phyloP scores from a whole-genome alignment of 2,113 vertebrate genomes.

The Caretta caretta region DNA sequence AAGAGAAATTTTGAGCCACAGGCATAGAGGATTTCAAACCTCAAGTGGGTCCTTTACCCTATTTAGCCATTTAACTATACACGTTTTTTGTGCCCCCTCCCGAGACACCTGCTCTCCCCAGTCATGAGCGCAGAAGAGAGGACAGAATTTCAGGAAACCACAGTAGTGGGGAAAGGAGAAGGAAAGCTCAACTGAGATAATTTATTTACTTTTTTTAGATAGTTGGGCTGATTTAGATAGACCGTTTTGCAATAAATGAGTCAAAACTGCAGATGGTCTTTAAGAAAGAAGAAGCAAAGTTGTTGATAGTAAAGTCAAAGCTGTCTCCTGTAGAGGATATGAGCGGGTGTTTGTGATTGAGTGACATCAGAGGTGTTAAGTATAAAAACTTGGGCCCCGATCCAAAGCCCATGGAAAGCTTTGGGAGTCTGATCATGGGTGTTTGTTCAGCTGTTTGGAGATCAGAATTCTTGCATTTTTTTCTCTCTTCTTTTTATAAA shows the following conservation, averaged over 20 bases:
- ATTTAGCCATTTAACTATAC: background rate
- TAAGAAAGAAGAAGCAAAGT: constrained; percentile 44
- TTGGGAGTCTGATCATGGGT: background rate
- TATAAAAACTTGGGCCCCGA: background rate
- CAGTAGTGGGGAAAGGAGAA: background rate
- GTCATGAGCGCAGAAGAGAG: background rate
- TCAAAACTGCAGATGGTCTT: constrained; percentile 27
- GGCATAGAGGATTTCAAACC: background rate
- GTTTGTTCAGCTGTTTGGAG: background rate
- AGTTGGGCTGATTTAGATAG: background rate
- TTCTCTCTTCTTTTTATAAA: background rate
- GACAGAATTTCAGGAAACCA: background rate
- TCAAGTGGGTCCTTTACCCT: background rate
- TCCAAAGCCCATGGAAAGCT: background rate
- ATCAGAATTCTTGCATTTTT: background rate
- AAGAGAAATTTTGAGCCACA: constrained; percentile 5
- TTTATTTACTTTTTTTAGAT: constrained; percentile 15
- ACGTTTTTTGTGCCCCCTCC: background rate
- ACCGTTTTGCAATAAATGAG: constrained; percentile 34
- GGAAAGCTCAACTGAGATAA: background rate
- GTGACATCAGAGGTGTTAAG: background rate
- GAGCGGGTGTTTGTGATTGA: background rate
- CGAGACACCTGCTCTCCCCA: background rate
- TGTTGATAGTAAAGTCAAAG: constrained; percentile 4
- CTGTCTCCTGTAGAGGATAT: background rate